Percentiles rank a stretch among this genome's conserved stretches.
Evolutionary conservation across 2,797 vertebrate genomes (phyloP).

Genomic region (Rhinophrynus dorsalis): DNA sequence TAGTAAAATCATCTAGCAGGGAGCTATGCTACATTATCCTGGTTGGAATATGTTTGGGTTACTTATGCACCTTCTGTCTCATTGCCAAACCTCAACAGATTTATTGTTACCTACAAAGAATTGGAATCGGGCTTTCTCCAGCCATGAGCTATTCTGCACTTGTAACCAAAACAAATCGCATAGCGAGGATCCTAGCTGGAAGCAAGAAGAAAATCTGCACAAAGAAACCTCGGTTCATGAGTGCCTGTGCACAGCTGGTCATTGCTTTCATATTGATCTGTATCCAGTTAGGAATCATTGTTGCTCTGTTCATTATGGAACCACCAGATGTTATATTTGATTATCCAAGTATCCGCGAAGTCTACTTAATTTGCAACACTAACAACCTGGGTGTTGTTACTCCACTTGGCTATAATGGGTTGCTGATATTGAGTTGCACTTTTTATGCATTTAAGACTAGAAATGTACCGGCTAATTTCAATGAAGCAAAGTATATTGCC

Average conservation of each 20-base stretch:
- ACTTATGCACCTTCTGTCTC: slow-evolving; percentile 94
- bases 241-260: slow-evolving; percentile 94
- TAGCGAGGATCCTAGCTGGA: slow-evolving; percentile 96
- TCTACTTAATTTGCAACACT: slow-evolving; percentile 94
- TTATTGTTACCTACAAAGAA: slow-evolving; percentile 92
- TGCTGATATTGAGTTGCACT: slow-evolving; percentile 95
- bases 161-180: slow-evolving; percentile 94
- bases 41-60: slow-evolving; percentile 92
- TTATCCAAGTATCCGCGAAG: slow-evolving; percentile 93
- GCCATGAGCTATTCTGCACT: slow-evolving; percentile 98
- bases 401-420: slow-evolving; percentile 92
- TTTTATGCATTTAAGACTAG: slow-evolving; percentile 98
- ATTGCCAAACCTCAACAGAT: slow-evolving; percentile 90
- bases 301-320: slow-evolving; percentile 94
- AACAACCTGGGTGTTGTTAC: slow-evolving; percentile 93
- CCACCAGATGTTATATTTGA: slow-evolving; percentile 92
- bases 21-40: slow-evolving; percentile 98
- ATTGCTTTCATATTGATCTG: slow-evolving; percentile 94
- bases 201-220: slow-evolving; percentile 99
- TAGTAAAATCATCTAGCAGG: slow-evolving; percentile 95
- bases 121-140: slow-evolving; percentile 92
- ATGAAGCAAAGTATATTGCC: slow-evolving; percentile 96
- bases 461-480: slow-evolving; percentile 97
- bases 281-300: slow-evolving; percentile 93
- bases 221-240: slow-evolving; percentile 98